A percentile compares a stretch with the other conserved stretches of the same genome.
Conservation (phyloP, 2,888 invertebrate species). For the Orchesella flavescens region DNA sequence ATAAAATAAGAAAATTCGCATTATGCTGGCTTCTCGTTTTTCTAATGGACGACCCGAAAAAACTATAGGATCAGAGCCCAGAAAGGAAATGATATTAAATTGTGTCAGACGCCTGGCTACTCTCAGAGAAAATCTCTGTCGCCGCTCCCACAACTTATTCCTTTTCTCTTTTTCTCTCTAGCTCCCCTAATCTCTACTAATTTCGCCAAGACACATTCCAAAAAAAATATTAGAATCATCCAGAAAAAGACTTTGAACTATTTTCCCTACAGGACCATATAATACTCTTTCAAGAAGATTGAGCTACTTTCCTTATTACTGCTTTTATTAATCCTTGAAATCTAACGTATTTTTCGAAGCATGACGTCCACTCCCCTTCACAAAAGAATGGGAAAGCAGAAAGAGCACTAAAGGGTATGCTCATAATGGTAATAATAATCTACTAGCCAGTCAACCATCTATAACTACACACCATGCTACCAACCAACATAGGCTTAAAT, state of each 20-base stretch:
- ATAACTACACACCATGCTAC: background rate
- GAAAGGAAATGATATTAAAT: background rate
- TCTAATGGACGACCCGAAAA: background rate
- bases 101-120: background rate
- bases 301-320: background rate
- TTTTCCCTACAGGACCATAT: background rate
- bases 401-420: no score
- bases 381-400: background rate
- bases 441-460: background rate
- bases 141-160: no score
- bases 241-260: background rate
- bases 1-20: background rate
- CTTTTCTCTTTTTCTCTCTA: background rate
- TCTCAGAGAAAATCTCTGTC: background rate
- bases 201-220: background rate
- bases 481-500: constrained; percentile 40
- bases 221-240: background rate
- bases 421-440: no score
- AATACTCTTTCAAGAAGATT: background rate
- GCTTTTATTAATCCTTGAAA: background rate
- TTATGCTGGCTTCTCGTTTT: background rate
- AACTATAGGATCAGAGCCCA: background rate
- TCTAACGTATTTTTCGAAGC: background rate
- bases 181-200: background rate
- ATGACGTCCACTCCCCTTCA: background rate